Evolutionary conservation across 2,113 vertebrate genomes (phyloP).

Genomic region (Chaenocephalus aceratus): DNA sequence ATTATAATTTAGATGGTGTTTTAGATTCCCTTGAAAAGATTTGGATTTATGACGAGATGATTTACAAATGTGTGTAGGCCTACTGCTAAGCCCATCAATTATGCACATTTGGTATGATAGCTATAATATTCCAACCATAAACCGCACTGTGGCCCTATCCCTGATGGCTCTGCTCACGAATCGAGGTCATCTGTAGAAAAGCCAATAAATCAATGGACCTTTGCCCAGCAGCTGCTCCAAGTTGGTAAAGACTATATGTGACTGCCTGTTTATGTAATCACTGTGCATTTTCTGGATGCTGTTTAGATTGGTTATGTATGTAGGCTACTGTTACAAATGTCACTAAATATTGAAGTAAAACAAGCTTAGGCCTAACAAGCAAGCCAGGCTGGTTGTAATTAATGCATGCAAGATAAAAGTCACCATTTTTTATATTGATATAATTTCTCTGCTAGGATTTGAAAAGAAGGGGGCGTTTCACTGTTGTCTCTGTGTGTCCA

Average conservation of each 20-base stretch:
- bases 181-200: constrained; percentile 36
- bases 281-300: background rate
- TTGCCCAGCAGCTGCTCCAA: constrained; percentile 32
- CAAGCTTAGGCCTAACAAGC: background rate
- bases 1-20: background rate
- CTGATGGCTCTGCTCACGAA: constrained; percentile 4
- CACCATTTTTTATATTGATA: background rate
- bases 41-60: background rate
- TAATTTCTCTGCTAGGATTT: background rate
- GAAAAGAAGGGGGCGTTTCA: constrained; percentile 17
- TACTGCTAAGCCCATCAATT: too few relatives aligned
- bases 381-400: background rate
- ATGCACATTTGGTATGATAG: too few relatives aligned
- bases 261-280: background rate
- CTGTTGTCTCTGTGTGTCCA: constrained; percentile 42
- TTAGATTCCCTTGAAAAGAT: too few relatives aligned
- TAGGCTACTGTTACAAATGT: background rate
- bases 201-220: constrained; percentile 56
- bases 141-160: background rate
- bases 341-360: background rate
- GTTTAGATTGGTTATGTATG: background rate
- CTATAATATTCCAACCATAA: background rate
- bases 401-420: background rate
- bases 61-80: too few relatives aligned
- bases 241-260: background rate